Evolutionary conservation across 2,797 vertebrate genomes (phyloP), one percentile per base, ranked within the genome.

Genomic region (Trachurus trachurus): DNA sequence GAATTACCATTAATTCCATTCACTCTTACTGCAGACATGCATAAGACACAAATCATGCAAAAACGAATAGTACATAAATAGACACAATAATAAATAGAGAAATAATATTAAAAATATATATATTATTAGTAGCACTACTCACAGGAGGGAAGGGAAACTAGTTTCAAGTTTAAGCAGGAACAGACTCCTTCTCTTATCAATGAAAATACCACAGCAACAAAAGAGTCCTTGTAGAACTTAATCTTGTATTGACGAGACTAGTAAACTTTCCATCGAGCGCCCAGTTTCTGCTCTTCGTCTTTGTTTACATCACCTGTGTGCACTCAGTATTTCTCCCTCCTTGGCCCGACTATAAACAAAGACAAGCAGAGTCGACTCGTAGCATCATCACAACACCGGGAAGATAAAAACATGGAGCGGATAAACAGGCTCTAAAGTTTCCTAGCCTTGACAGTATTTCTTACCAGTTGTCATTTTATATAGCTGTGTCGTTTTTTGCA

Each of bases 371-470:
- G 75, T 76, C 78, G 90, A 88, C 78, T 87, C 44, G 64, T 8
- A 59, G 60, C 76, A 87, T 90, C 83, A 78, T 80, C 78, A 66
- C 83, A 45, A 77, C 69, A 67, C 66, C 59, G n/a, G 86, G 68
- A 76, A 76, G 84, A 81, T 84, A 82, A 87, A 84, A 78, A 88
- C 78, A 84, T 68, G 70, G 62, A 80, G 74, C 66, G 81, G 84
- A 90, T 91, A 90, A 92, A 93, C 87, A 88, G 77, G 84, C 83
- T 84, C 81, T 68, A 80, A 91, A 83, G 77, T 92, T 85, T 90
- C 87, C 76, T 77, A 26, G 80, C 86, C 76, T 84, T 62, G 84
- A 86, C 80, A 10, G 82, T 65, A 63, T 87, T 90, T 87, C 84
- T 86, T 34, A 79, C 72, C 68, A 78, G 73, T 87, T 89, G 90